Base-by-base conservation (phyloP, 2,888 invertebrate species). In the Athrips mouffetella region DNA sequence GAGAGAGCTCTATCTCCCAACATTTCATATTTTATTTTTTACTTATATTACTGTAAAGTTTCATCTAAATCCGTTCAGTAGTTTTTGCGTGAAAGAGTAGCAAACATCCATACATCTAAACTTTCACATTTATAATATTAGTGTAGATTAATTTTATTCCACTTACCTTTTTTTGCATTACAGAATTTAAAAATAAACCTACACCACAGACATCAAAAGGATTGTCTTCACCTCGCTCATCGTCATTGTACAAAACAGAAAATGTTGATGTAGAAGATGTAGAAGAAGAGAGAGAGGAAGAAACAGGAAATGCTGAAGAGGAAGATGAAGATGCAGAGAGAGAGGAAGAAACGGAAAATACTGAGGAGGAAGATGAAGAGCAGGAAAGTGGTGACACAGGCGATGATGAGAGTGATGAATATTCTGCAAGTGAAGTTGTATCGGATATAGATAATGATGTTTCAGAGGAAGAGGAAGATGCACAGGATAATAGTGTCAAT, bases 351-450 rank as follows among this genome's bases (percentile, higher is more conserved):
- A 25, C 25, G 25, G 25, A 25, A 25, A 25, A 25, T 25, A 25
- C 25, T 25, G 25, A 25, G 25, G 25, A 25, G 25, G 25, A 25
- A 25, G 25, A 8, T 25, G 25, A 25, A 25, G 25, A 25, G 4
- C 5, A 25, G 8, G 25, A 25, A 25, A 25, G 25, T 25, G 8
- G 25, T 25, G 25, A n/a, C n/a, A 25, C 25, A 25, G 8, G 25
- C 25, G 25, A 25, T 25, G 25, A 6, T 25, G 25, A 25, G 25
- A 25, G 25, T 25, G 25, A 51, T 51, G 41, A 48, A 40, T 51
- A 51, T 37, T 51, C 51, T 51, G n/a, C 37, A 37, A 51, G 51
- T 46, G 51, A 51, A 51, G 51, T 51, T 51, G 46, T 51, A 51
- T 51, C 48, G 48, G 48, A 51, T 52, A 47, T 47, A 49, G 49